Base-by-base conservation (phyloP, 1,140 invertebrate genomes). In the Drosophila oshimai region DNA sequence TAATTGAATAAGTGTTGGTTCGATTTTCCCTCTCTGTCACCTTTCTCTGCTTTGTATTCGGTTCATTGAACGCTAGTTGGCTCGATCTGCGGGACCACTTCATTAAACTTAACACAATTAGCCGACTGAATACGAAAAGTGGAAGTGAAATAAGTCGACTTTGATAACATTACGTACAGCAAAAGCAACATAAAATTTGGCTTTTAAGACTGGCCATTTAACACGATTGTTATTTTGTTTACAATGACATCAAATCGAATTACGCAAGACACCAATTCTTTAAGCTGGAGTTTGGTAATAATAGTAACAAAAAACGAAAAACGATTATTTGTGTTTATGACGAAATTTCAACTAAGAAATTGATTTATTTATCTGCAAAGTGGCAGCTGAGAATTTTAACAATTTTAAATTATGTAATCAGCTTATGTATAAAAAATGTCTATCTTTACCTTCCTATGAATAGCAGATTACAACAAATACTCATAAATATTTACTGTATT, bases 31-130 rank as follows among this genome's bases (percentile, higher is more conserved):
- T 74, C 58, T 58, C 34, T 37, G 37, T 42, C 54, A 15, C 53
- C 29, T 51, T 51, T 50, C 22, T 28, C n/a, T 12, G 34, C 34
- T 33, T 49, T 62, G 49, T 64, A 29, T 70, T 36, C 37, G 60
- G 58, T 74, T 80, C 70, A 50, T 61, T 74, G 60, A 42, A 68
- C 74, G 55, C n/a, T 12, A 15, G 37, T 62, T 31, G 4, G 7
- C 29, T 22, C 29, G 44, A 50, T 55, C 47, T 34, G 44, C 29
- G 26, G 17, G 31, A 58, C 45, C 29, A 73, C 51, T 71, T 68
- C 54, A 68, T 68, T 68, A 73, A 61, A 53, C 36, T 28, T 9
- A 47, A 39, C 28, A 46, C 65, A 71, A 75, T 65, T 72, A 71
- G 51, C 54, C 37, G 46, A 31, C 51, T 51, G 55, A 55, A 61